Conservation (phyloP, 2,113 vertebrate genomes). For the Laticauda colubrina region DNA sequence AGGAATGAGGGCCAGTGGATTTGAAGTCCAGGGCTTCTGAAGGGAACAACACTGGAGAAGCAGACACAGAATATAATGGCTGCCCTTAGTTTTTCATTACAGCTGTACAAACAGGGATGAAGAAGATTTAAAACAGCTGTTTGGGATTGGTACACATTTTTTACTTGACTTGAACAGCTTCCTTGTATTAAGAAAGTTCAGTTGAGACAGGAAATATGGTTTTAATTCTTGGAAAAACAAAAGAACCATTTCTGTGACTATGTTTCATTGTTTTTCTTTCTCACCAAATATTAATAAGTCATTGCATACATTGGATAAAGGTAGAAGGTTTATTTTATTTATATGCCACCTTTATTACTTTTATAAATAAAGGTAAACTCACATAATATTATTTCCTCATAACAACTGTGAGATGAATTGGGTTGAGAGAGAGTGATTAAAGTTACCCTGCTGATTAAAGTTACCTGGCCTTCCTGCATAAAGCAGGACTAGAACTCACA, state of each 20-base stretch:
- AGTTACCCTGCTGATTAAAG: not conserved
- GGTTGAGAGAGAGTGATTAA: not conserved
- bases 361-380: not conserved
- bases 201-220: slow-evolving; percentile 80
- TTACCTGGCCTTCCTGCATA: not conserved
- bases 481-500: not conserved
- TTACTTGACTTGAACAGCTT: slow-evolving; percentile 69
- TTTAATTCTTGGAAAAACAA: slow-evolving; percentile 77
- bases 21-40: not conserved
- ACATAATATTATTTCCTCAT: not conserved
- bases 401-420: not conserved
- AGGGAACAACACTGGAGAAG: not conserved
- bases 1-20: not conserved
- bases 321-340: not conserved
- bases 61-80: slow-evolving; percentile 6
- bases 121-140: slow-evolving; percentile 71
- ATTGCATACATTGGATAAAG: slow-evolving; percentile 55
- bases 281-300: slow-evolving; percentile 70
- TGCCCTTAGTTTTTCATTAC: slow-evolving; percentile 66
- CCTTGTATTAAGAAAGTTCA: slow-evolving; percentile 76
- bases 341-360: not conserved
- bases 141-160: slow-evolving; percentile 67
- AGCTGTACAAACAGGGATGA: slow-evolving; percentile 58
- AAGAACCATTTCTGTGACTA: slow-evolving; percentile 79
- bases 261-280: slow-evolving; percentile 73